Percentiles rank a stretch among this genome's conserved stretches.
phyloP scores from a whole-genome alignment of 2,113 vertebrate genomes.

The Plecturocebus donacophilus region DNA sequence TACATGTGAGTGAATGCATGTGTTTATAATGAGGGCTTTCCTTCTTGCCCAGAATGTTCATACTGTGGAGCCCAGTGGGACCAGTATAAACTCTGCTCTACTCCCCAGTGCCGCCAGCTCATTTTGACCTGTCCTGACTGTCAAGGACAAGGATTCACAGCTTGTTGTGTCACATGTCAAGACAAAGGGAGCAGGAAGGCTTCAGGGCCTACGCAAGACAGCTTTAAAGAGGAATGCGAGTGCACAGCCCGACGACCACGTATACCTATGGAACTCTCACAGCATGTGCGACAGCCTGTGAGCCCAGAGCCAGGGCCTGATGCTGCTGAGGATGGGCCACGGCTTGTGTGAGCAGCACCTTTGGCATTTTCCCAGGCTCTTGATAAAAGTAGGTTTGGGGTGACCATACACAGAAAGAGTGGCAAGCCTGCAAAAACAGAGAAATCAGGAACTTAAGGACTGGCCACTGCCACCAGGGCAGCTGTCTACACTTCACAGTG shows the following conservation, averaged over 20 bases:
- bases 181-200: constrained; percentile 84
- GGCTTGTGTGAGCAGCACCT: background rate
- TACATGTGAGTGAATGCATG: background rate
- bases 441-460: background rate
- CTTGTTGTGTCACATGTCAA: constrained; percentile 93
- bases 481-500: background rate
- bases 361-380: background rate
- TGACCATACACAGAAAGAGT: fast-evolving
- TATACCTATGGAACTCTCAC: constrained; percentile 86
- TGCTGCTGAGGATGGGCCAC: background rate
- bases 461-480: background rate
- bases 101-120: constrained; percentile 92
- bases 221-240: constrained; percentile 93
- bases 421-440: background rate
- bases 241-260: constrained; percentile 90
- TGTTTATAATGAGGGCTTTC: constrained; percentile 47
- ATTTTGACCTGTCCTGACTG: constrained; percentile 92
- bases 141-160: constrained; percentile 87
- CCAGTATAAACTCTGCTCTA: constrained; percentile 93
- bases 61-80: constrained; percentile 94
- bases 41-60: constrained; percentile 89
- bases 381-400: background rate
- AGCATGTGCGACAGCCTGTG: fast-evolving
- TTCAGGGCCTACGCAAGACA: constrained; percentile 33
- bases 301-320: background rate